phyloP scores from a whole-genome alignment of 2,888 invertebrate genomes.

The Caenorhabditis sinica region DNA sequence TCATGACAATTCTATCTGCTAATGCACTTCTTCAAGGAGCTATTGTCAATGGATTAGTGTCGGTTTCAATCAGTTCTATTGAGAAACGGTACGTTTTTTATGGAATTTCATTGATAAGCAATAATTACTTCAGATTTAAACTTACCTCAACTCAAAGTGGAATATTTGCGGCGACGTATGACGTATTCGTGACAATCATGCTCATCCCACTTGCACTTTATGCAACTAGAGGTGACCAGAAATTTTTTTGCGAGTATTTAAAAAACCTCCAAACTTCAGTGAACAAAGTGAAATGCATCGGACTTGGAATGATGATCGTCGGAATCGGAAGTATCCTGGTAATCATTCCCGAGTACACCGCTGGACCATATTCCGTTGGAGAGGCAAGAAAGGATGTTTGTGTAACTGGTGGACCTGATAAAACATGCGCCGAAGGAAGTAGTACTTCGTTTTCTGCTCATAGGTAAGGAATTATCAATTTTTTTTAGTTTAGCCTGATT shows the following conservation, averaged over 20 bases:
- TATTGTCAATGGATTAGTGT: constrained; percentile 76
- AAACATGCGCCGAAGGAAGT: constrained; percentile 31
- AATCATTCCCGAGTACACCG: constrained; percentile 71
- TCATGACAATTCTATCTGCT: constrained; percentile 66
- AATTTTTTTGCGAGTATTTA: no score
- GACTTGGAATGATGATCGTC: constrained; percentile 74
- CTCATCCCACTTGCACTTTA: constrained; percentile 71
- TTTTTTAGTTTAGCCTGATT: no score
- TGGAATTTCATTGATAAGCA: not conserved
- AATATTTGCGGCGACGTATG: constrained; percentile 74
- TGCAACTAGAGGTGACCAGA: constrained; percentile 65
- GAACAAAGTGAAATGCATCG: constrained; percentile 72
- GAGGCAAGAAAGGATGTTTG: constrained; percentile 51
- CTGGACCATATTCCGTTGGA: constrained; percentile 70
- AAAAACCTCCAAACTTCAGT: no score
- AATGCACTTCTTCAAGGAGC: constrained; percentile 76
- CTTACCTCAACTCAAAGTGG: constrained; percentile 73
- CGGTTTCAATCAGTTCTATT: constrained; percentile 74
- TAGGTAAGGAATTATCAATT: not conserved
- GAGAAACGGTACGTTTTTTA: constrained; percentile 68
- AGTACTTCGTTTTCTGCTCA: constrained; percentile 32
- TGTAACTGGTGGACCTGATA: constrained; percentile 27
- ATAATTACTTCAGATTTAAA: constrained; percentile 61
- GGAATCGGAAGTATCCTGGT: constrained; percentile 71
- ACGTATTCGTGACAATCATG: constrained; percentile 74